phyloP scores from a whole-genome alignment of 1,140 invertebrate species.

The Psilanteris sp. region DNA sequence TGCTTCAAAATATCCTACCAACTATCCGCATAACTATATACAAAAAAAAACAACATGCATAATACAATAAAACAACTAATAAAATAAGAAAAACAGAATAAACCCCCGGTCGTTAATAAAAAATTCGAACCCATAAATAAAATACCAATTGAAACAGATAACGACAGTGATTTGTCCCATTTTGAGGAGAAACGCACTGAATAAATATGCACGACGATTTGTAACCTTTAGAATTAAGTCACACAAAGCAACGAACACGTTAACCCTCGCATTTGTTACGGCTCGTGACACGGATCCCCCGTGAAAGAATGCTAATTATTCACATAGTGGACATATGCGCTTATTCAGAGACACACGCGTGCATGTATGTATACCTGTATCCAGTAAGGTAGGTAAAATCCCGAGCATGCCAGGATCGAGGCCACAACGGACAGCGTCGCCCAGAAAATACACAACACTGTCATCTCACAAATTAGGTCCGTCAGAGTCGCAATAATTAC shows the following conservation, averaged over 20 bases:
- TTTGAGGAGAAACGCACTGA: no score
- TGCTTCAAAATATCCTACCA: no score
- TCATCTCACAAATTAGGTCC: constrained; percentile 76
- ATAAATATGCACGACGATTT: no score
- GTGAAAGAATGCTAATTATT: constrained; percentile 7
- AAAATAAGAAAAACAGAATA: no score
- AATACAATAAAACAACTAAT: no score
- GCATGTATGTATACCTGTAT: constrained; percentile 80
- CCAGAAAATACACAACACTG: constrained; percentile 84
- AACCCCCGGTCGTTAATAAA: no score
- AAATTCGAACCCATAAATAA: no score
- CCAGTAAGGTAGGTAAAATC: constrained; percentile 87
- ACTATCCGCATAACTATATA: no score
- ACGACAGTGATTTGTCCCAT: no score
- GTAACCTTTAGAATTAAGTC: constrained; percentile 1
- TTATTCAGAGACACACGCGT: background rate
- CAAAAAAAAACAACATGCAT: no score
- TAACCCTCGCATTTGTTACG: constrained; percentile 3
- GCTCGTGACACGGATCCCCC: background rate
- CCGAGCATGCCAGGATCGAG: constrained; percentile 83
- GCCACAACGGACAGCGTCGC: constrained; percentile 83
- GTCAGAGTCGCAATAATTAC: constrained; percentile 55
- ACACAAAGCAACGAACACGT: background rate
- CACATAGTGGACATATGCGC: background rate
- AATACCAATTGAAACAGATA: no score